Conservation (phyloP, 1,140 invertebrate species). For the Lycorma delicatula region DNA sequence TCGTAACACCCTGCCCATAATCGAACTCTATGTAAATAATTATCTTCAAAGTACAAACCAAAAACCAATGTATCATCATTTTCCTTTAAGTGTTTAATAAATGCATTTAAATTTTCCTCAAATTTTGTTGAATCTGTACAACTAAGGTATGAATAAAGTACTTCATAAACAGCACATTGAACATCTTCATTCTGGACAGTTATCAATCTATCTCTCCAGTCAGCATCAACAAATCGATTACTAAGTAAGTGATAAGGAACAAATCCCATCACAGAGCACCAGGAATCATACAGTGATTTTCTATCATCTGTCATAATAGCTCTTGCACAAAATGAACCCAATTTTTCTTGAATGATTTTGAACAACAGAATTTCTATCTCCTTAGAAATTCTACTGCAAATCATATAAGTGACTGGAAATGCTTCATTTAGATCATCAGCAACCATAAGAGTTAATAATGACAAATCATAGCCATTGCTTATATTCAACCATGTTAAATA, state of each 20-base stretch:
- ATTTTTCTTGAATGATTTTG: slow-evolving; percentile 1
- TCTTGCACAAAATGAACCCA: slow-evolving; percentile 1
- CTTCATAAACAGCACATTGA: slow-evolving; percentile 17
- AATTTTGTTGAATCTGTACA: neutral
- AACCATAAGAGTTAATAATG: slow-evolving; percentile 8
- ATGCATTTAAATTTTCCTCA: neutral
- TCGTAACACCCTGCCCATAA: slow-evolving; percentile 16
- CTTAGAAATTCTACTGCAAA: neutral
- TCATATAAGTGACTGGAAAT: slow-evolving; percentile 14
- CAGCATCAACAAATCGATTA: slow-evolving; percentile 16
- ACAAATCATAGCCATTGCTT: slow-evolving; percentile 4
- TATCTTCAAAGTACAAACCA: slow-evolving; percentile 9
- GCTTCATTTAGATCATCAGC: slow-evolving; percentile 15
- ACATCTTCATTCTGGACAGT: slow-evolving; percentile 13
- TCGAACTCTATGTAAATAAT: slow-evolving; percentile 5
- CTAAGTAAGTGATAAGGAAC: slow-evolving; percentile 9
- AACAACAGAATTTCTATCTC: slow-evolving; percentile 6
- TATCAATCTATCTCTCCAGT: slow-evolving; percentile 15
- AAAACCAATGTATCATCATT: slow-evolving; percentile 1
- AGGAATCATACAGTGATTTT: neutral
- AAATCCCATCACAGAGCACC: slow-evolving; percentile 13
- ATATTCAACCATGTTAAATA: slow-evolving; percentile 11
- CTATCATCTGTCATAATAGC: slow-evolving; percentile 15
- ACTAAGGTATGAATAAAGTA: slow-evolving; percentile 14
- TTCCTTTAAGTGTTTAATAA: slow-evolving; percentile 2